Conservation (phyloP, 2,797 vertebrate species). For the Staurois parvus region DNA sequence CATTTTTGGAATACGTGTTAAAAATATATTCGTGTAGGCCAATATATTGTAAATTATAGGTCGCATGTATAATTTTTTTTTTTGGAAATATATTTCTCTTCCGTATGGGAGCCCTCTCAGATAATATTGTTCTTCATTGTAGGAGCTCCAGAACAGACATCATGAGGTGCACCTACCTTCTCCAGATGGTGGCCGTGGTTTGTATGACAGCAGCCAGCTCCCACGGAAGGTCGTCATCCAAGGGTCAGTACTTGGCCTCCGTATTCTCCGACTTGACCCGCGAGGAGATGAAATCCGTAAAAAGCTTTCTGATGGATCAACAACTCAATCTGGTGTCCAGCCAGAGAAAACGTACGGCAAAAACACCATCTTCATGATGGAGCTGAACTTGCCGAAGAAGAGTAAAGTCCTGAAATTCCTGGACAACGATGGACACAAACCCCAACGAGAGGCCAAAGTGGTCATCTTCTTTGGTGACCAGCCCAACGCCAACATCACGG, state of each 20-base stretch:
- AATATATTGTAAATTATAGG: too few species aligned
- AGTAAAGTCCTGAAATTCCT: constrained; percentile 80
- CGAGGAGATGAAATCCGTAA: constrained; percentile 80
- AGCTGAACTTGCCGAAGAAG: constrained; percentile 87
- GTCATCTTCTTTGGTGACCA: constrained; percentile 86
- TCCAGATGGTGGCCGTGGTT: not conserved
- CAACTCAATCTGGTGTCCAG: constrained; percentile 78
- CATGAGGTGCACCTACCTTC: constrained; percentile 4
- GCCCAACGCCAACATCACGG: constrained; percentile 82
- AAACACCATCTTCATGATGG: constrained; percentile 89
- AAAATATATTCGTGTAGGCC: too few species aligned
- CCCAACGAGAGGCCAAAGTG: constrained; percentile 82
- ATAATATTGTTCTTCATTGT: not conserved
- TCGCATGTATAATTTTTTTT: too few species aligned
- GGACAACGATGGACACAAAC: constrained; percentile 75
- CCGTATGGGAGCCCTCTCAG: too few species aligned
- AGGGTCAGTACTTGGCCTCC: constrained; percentile 60
- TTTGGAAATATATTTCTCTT: too few species aligned
- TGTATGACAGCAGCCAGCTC: not conserved
- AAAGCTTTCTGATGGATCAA: constrained; percentile 77
- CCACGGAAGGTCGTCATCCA: not conserved
- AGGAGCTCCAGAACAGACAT: not conserved
- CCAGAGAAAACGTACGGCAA: constrained; percentile 71
- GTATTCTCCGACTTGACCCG: constrained; percentile 87
- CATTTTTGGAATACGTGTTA: too few species aligned